Base-by-base conservation (phyloP, 2,113 vertebrate genomes). In the Eclectus roratus region DNA sequence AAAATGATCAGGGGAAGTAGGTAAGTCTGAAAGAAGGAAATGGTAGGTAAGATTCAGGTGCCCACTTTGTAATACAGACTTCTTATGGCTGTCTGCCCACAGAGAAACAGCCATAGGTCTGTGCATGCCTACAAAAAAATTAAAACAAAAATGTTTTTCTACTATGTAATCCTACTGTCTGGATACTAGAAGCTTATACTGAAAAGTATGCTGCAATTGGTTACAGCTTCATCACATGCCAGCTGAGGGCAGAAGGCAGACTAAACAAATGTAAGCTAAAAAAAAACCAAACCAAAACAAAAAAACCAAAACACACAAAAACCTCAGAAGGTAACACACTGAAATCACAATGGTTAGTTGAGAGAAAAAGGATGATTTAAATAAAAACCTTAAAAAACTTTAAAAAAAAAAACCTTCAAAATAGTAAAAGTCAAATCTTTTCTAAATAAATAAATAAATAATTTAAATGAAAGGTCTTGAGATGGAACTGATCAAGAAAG, bases 351-450 rank as follows among this genome's bases (percentile, higher is more conserved):
- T 4, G 3, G 7, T 11, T 19, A 78, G 19, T 13, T 21, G 37
- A 73, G 18, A 69, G 12, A 6, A 77, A 83, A 3, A 5, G 7
- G 12, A 17, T 16, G 0, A 44, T 6, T 3, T 3, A 10, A 17
- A 56, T 31, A 18, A 50, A 44, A 17, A 8, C 33, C 56, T n/a
- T n/a, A 31, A 15, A 27, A 37, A 37, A 37, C 37, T 4, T 21
- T 21, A 24, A 31, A 9, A 25, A 31, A 41, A 39, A 44, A 6
- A 39, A 13, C 50, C 18, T 61, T 31, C 24, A 79, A 83, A 89
- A 29, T 7, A 65, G 6, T 17, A 73, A n/a, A 3, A 68, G 11
- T 35, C 43, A 78, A 46, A 85, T 39, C 21, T 24, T 72, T n/a
- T 11, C 8, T 16, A 14, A 6, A 5, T 7, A 44, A 21, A 50